Conservation (phyloP, 2,797 vertebrate genomes). For the Lacerta viridis region DNA sequence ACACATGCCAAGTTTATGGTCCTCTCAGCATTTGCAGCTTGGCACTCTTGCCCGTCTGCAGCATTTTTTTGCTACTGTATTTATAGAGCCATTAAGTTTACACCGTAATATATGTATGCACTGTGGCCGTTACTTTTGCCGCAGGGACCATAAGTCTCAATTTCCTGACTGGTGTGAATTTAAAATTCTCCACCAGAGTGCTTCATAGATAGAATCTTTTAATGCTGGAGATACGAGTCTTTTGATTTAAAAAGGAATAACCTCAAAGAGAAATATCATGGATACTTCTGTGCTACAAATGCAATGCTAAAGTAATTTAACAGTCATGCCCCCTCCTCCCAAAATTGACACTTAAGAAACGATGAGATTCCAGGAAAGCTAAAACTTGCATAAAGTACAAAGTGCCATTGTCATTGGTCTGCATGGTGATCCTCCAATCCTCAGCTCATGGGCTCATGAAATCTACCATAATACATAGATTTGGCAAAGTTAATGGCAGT, state of each 20-base stretch:
- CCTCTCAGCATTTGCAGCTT: neutral
- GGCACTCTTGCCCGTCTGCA: neutral
- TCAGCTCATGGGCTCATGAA: neutral
- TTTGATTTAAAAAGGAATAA: neutral
- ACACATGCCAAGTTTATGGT: neutral
- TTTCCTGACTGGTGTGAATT: neutral
- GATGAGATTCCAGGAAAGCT: neutral
- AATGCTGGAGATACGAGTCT: neutral
- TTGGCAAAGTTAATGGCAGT: too few relatives aligned
- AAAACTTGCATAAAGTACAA: neutral
- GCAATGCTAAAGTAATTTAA: neutral
- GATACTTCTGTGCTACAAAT: neutral
- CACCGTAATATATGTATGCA: neutral
- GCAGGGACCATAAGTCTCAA: neutral
- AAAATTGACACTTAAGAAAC: neutral
- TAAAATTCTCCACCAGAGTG: neutral
- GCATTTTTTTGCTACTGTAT: neutral
- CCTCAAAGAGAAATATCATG: neutral
- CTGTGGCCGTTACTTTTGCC: neutral
- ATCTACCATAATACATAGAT: neutral
- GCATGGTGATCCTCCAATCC: neutral
- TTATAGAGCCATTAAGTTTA: neutral
- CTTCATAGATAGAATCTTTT: neutral
- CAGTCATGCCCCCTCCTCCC: neutral
- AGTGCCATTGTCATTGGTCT: neutral